Evolutionary conservation across 2,888 invertebrate genomes (phyloP).

Genomic region (Ochropleura plecta): DNA sequence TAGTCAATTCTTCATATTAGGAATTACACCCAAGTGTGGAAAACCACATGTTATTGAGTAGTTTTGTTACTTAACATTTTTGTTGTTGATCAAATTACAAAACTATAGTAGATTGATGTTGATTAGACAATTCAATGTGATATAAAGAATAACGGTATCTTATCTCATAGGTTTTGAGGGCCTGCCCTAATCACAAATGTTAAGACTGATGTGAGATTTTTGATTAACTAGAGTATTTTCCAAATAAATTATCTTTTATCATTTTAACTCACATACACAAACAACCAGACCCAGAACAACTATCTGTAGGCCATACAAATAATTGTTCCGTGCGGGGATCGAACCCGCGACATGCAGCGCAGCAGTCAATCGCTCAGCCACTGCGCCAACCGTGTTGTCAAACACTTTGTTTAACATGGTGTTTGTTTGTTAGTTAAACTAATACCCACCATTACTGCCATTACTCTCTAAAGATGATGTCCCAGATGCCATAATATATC

Average conservation of each 20-base stretch:
- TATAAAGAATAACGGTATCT: conserved; percentile 19
- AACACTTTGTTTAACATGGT: too few relatives aligned
- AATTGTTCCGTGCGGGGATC: too few relatives aligned
- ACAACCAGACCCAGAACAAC: too few relatives aligned
- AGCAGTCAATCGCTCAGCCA: too few relatives aligned
- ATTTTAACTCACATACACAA: too few relatives aligned
- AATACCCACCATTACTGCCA: conserved; percentile 93
- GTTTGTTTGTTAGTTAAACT: too few relatives aligned
- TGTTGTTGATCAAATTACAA: background rate
- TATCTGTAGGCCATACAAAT: too few relatives aligned
- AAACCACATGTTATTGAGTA: conserved; percentile 11
- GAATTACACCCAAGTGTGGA: background rate
- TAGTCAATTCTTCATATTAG: background rate
- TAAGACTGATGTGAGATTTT: conserved; percentile 7
- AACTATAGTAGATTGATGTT: conserved; percentile 1
- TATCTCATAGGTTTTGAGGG: conserved; percentile 26
- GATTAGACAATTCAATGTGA: conserved; percentile 18
- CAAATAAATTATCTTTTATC: background rate
- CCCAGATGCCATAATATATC: conserved; percentile 93
- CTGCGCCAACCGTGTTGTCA: too few relatives aligned
- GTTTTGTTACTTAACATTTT: background rate
- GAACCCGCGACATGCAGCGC: too few relatives aligned
- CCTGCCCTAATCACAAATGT: conserved; percentile 17
- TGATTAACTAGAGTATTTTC: background rate
- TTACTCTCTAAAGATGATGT: conserved; percentile 95